These are phyloP conservation scores for Neosalanx taihuensis DNA, from an alignment of 2,797 vertebrate genomes.

Conservation along the genomic window DNA sequence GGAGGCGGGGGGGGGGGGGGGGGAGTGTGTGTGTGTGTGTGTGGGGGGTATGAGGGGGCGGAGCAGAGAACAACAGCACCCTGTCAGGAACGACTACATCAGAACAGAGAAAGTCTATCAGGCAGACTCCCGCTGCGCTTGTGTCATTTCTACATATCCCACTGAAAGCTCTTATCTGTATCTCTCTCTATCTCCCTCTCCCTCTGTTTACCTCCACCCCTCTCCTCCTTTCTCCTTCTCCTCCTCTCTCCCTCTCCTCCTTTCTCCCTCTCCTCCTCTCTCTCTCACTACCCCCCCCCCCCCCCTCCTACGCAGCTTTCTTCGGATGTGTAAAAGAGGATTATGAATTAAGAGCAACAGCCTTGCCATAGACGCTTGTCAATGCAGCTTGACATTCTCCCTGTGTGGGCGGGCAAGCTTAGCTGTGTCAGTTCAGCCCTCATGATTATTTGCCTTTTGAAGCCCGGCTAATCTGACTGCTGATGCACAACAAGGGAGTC, in stretches of 20 bases:
- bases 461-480: not conserved
- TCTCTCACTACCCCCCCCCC: no score
- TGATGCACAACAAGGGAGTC: not conserved
- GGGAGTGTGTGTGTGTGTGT: no score
- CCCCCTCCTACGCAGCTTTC: not conserved
- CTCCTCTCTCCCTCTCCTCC: not conserved
- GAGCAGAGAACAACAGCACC: not conserved
- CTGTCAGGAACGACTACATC: not conserved
- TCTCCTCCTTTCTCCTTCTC: not conserved
- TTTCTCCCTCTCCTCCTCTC: not conserved
- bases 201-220: not conserved
- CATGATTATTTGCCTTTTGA: not conserved
- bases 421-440: not conserved
- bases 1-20: slow-evolving; percentile 4
- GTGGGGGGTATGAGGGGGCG: no score
- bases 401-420: not conserved
- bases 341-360: not conserved
- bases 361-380: not conserved
- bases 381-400: not conserved
- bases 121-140: slow-evolving; percentile 48
- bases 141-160: not conserved
- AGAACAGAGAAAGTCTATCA: slow-evolving; percentile 33
- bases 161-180: not conserved
- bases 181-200: not conserved
- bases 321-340: not conserved